These are phyloP conservation scores for Onychostruthus taczanowskii DNA, from an alignment of 2,113 vertebrate genomes.

Conservation along the genomic window DNA sequence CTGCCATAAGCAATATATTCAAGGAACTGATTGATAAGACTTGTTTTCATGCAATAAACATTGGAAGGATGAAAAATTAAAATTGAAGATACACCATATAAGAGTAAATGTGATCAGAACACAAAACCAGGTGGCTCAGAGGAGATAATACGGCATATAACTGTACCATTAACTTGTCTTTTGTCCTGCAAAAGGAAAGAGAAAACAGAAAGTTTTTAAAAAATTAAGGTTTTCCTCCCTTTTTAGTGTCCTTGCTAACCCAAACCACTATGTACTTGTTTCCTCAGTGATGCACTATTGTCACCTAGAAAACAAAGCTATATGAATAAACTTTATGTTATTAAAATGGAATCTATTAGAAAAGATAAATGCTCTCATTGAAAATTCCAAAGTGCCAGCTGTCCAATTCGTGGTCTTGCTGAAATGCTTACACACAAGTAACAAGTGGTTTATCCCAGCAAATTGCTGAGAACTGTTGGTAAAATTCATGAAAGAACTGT, in stretches of 20 bases:
- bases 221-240: not conserved
- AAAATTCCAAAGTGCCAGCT: not conserved
- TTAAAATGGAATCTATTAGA: not conserved
- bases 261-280: not conserved
- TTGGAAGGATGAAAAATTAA: not conserved
- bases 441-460: not conserved
- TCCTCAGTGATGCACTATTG: not conserved
- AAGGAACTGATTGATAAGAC: conserved; percentile 25
- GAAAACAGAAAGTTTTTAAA: not conserved
- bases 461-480: not conserved
- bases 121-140: not conserved
- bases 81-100: not conserved
- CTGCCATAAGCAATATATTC: conserved; percentile 42
- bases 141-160: not conserved
- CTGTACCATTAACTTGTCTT: not conserved
- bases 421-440: not conserved
- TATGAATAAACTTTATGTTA: not conserved
- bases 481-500: conserved; percentile 9
- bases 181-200: not conserved
- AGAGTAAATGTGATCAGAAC: not conserved
- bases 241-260: not conserved
- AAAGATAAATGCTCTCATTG: not conserved
- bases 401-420: not conserved
- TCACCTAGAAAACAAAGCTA: not conserved
- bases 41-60: conserved; percentile 5